These are phyloP conservation scores for Rhombomys opimus DNA, from an alignment of 2,113 vertebrate species.

Conservation along the genomic window DNA sequence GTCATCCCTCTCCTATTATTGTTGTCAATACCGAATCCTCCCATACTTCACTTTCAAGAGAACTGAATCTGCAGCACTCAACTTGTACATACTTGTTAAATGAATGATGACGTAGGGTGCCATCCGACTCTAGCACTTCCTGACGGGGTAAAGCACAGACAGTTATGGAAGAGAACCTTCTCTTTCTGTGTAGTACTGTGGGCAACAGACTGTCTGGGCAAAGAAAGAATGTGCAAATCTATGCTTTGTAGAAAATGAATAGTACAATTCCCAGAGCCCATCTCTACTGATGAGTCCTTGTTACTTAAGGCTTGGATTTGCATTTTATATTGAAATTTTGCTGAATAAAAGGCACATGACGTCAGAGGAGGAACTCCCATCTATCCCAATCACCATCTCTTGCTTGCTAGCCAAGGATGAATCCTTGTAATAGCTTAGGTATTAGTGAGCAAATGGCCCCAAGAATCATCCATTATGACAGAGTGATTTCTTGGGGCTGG, in stretches of 20 bases:
- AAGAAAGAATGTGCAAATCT: neutral
- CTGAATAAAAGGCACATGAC: neutral
- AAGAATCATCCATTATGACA: neutral
- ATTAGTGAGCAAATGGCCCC: neutral
- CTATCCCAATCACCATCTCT: neutral
- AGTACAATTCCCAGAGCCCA: rapidly evolving
- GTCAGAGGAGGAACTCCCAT: rapidly evolving
- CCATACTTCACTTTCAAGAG: neutral
- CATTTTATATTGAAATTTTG: neutral
- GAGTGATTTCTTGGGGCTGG: neutral
- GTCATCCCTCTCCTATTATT: neutral
- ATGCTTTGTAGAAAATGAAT: neutral
- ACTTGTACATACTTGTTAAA: neutral
- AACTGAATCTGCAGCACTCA: neutral
- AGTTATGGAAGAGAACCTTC: neutral
- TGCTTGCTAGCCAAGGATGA: neutral
- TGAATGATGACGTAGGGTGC: neutral
- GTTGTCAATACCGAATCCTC: neutral
- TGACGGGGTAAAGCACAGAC: too few relatives aligned
- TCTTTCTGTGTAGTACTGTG: rapidly evolving
- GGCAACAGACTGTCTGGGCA: neutral
- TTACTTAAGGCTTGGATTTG: neutral
- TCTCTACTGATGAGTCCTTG: neutral
- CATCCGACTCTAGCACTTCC: neutral
- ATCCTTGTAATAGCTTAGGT: neutral